Conservation (phyloP, 2,797 vertebrate species). For the Sphenodon punctatus region DNA sequence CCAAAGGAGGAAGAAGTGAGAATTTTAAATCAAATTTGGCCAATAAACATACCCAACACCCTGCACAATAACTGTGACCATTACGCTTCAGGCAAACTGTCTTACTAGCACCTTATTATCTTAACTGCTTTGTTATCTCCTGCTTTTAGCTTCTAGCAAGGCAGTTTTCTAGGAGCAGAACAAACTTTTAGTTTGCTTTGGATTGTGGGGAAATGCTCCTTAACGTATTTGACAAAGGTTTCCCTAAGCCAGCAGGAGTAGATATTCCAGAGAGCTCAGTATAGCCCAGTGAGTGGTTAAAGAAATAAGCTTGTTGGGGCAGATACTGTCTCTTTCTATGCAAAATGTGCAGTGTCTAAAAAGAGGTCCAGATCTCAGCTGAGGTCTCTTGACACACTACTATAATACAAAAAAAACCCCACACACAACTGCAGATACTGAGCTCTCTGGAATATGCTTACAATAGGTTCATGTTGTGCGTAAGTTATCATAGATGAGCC, state of each 20-base stretch:
- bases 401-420: background rate
- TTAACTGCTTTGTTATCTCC: too few relatives aligned
- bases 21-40: too few relatives aligned
- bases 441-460: background rate
- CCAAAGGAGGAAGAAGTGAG: too few relatives aligned
- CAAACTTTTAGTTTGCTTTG: too few relatives aligned
- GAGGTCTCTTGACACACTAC: background rate
- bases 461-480: background rate
- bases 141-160: too few relatives aligned
- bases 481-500: background rate
- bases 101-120: too few relatives aligned
- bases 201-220: too few relatives aligned
- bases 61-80: too few relatives aligned
- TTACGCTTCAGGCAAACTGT: too few relatives aligned
- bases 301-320: background rate
- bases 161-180: too few relatives aligned
- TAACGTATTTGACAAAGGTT: too few relatives aligned
- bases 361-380: background rate
- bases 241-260: background rate
- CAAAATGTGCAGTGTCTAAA: fast-evolving
- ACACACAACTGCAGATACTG: background rate
- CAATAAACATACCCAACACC: too few relatives aligned
- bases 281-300: background rate
- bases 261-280: background rate
- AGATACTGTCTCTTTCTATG: background rate